Base-by-base conservation (phyloP, 2,888 invertebrate species). In the Sphaeridia pumilis region DNA sequence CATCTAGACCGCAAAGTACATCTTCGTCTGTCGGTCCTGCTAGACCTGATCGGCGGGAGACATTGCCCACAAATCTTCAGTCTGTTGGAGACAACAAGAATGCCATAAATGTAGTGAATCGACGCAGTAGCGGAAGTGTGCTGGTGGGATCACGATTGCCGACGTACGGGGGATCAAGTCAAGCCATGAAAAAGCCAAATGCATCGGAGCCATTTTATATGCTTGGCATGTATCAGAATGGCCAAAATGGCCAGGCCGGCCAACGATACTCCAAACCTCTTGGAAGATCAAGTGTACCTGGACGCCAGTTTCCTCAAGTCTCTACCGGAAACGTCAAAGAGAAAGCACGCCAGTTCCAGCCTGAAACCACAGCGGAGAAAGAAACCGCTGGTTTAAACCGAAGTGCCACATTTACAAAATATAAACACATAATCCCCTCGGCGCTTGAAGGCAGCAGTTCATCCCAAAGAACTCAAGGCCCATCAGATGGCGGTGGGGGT, bases 241-340 rank as follows among this genome's bases (percentile, higher is more conserved):
- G 42, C 2, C 24, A 14, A 14, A 42, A 20, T 7, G 20, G 43
- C 3, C 28, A 35, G 22, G 14, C 22, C 5, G 21, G n/a, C 27
- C 22, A 22, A 3, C 3, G 17, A 31, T 14, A 3, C 20, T 27
- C 53, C 10, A 41, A 54, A 12, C 42, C 25, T 20, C 43, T 36
- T 26, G 46, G 45, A 25, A 17, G 12, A 5, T 20, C 4, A 7
- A 38, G 5, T 38, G 7, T 14, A 14, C 38, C 38, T 14, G 31
- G 31, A 10, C 31, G 7, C 31, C 55, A 56, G 26, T 57, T 60
- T 54, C 55, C 51, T n/a, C 54, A 53, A 27, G 53, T 53, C 3
- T 27, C 38, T 48, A 71, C 70, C 2, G 76, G 76, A 0, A 65
- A 75, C 31, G 76, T 76, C 0, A 67, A 74, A 1, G 75, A 76